These are phyloP conservation scores for pig (Sus scrofa) DNA, from an alignment of 2,113 vertebrate genomes.

Conservation along the genomic window T2T-Sscrofa CM000827.6:111285001-111285500, in stretches of 20 bases:
- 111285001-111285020: not conserved
- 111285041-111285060: not conserved
- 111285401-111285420: no score
- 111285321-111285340: not conserved
- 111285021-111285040: not conserved
- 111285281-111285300: not conserved
- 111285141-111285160: rapidly evolving
- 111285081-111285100: not conserved
- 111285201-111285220: rapidly evolving
- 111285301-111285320: not conserved
- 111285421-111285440: no score
- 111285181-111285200: not conserved
- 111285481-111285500: no score
- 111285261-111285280: not conserved
- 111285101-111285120: not conserved
- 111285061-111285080: not conserved
- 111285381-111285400: not conserved
- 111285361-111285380: no score
- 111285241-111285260: not conserved
- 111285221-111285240: not conserved
- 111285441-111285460: no score
- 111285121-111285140: not conserved
- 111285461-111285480: no score
- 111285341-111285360: not conserved
- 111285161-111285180: not conserved